Base-by-base conservation (phyloP, 1,140 invertebrate genomes). In the Aradophagus sp. region DNA sequence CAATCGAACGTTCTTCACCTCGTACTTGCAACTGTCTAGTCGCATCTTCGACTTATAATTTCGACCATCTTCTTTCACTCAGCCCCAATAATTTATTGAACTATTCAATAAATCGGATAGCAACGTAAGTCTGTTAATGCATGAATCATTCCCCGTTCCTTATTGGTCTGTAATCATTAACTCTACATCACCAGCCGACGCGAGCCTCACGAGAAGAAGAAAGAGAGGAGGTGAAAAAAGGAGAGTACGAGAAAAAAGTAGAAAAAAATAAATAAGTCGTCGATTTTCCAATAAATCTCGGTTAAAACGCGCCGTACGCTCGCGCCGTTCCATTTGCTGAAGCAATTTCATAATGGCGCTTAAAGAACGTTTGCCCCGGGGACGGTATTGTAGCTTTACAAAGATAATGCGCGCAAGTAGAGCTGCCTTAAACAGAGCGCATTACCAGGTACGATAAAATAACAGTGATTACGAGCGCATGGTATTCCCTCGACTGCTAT, bases 381-480 rank as follows among this genome's bases (percentile, higher is more conserved):
- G 75, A 71, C 52, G 42, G 65, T 63, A 52, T 73, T 72, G 66
- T 66, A 62, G 67, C 72, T 70, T 73, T 73, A 45, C 72, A 68
- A 75, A 72, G 76, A 79, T 81, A 81, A 81, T 81, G 63, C 74
- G 71, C 73, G 72, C 77, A 83, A 81, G 81, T 83, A 79, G 79
- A 79, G 72, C 77, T 76, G 71, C 74, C 74, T 76, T 72, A 75
- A 80, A 77, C 66, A 73, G 74, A 70, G 77, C 73, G 77, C 80
- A 81, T 83, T 82, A 83, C 79, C 73, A 77, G 77, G 66, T 74
- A 77, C 74, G 80, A 82, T 78, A 71, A 80, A 83, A 83, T 83
- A 83, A 83, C 80, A 80, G 78, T 80, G 78, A 83, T 83, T 82
- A 82, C 72, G 56, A 61, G 71, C 62, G 66, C 67, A 71, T 47